Evolutionary conservation across 1,140 invertebrate species (phyloP), one percentile per base, ranked within the genome.

Genomic region (Dendroctonus ponderosae): DNA sequence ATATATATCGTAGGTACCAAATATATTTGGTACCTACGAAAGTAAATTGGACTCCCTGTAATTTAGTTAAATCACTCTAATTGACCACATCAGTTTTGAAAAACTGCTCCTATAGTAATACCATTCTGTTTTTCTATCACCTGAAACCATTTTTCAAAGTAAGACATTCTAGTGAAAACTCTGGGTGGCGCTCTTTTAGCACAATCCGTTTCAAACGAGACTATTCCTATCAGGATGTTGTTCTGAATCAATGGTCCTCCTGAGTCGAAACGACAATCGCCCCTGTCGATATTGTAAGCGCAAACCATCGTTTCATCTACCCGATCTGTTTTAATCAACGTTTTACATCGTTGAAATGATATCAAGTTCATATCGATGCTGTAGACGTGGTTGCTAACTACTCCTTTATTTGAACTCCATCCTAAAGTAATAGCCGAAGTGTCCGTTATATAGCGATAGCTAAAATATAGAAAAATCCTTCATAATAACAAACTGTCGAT

Each of bases 271-370:
- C 62, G 46, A 48, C 67, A 68, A 48, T 64, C 62, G 46, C 41
- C 39, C 5, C 41, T 65, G 0, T 58, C 61, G 7, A 64, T 48
- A 37, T 64, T 59, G n/a, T 59, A 64, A 41, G 61, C 67, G 38
- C 67, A 68, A 42, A 68, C 53, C 61, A 68, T 68, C 15, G 67
- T 64, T 42, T 64, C 54, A 40, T 68, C 67, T 7, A 68, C 59
- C 5, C 39, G 42, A 9, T 58, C 53, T 9, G 43, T 49, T 43
- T 59, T 63, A 7, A 68, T 38, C 37, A 62, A 57, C 8, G 46
- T 64, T 44, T 60, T 43, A 37, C 67, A 68, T 6, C 46, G 48
- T 53, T 63, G 54, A 49, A 58, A 68, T 26, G 61, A 49, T 52
- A 68, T 59, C 14, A 68, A 46, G 12, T 59, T 68, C 5, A 68